These are phyloP conservation scores for Dendronephthya gigantea DNA, from an alignment of 64 coral and sea anemone species.

Conservation along the genomic window DNA sequence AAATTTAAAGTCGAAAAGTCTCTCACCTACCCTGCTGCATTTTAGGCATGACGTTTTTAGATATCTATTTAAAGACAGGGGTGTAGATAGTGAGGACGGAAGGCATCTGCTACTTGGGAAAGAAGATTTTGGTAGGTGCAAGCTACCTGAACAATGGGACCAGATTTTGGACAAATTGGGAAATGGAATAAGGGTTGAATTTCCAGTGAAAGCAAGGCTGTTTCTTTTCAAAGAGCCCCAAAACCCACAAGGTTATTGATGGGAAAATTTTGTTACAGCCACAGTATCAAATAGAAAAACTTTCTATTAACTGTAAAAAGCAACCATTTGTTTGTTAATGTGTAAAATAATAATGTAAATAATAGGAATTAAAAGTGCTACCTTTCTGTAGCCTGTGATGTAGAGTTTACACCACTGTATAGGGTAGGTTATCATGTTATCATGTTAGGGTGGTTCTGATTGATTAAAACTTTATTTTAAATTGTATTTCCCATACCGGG, in stretches of 20 bases:
- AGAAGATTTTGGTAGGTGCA: constrained; percentile 18
- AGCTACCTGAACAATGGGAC: constrained; percentile 16
- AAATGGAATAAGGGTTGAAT: constrained; percentile 22
- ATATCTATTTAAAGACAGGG: constrained; percentile 14
- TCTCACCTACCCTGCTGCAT: background rate
- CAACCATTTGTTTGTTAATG: background rate
- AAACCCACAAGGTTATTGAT: background rate
- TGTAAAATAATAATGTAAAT: too few species aligned
- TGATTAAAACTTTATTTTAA: too few species aligned
- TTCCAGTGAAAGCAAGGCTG: constrained; percentile 16
- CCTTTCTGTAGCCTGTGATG: too few species aligned
- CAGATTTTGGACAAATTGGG: constrained; percentile 1
- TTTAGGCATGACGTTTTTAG: constrained; percentile 23
- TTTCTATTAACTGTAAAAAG: background rate
- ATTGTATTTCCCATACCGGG: too few species aligned
- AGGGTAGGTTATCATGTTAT: too few species aligned
- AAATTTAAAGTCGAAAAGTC: background rate
- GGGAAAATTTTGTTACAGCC: background rate
- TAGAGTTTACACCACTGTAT: too few species aligned
- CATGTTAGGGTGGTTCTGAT: too few species aligned
- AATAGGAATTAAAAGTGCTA: too few species aligned
- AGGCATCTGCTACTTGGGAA: constrained; percentile 5
- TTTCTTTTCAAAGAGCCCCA: constrained; percentile 20
- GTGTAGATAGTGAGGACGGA: background rate
- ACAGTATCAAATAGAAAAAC: constrained; percentile 18